Evolutionary conservation across 2,888 invertebrate species (phyloP).

Genomic region (Frankliniella intonsa): DNA sequence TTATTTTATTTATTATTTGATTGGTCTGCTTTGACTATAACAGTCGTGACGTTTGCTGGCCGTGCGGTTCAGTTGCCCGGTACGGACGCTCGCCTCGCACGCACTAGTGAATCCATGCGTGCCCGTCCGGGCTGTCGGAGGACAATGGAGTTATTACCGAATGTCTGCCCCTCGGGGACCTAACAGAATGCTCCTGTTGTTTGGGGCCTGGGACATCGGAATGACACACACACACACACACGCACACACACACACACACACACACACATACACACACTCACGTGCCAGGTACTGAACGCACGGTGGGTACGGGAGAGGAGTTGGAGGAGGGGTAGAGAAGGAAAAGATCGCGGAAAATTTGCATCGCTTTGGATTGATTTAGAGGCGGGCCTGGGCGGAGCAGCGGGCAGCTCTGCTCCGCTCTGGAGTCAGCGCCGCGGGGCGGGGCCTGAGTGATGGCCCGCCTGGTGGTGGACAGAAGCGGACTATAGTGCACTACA

Average conservation of each 20-base stretch:
- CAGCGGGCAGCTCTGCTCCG: too few species aligned
- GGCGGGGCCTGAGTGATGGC: too few species aligned
- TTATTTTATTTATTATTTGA: too few species aligned
- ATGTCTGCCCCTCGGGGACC: not conserved
- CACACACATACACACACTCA: not conserved
- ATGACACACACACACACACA: not conserved
- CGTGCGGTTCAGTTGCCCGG: too few species aligned
- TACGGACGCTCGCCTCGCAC: too few species aligned
- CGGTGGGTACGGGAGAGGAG: not conserved
- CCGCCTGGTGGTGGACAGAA: too few species aligned
- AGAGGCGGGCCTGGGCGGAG: not conserved
- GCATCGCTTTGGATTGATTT: slow-evolving; percentile 22
- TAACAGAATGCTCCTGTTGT: not conserved
- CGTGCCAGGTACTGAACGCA: not conserved
- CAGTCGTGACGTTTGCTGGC: too few species aligned
- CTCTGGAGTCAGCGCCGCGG: too few species aligned
- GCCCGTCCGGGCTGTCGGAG: not conserved
- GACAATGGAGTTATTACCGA: slow-evolving; percentile 1
- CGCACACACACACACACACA: not conserved
- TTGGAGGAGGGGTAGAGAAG: not conserved
- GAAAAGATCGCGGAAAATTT: slow-evolving; percentile 2
- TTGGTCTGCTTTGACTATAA: too few species aligned
- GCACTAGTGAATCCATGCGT: too few species aligned
- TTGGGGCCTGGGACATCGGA: not conserved
- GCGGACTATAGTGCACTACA: too few species aligned